phyloP scores from a whole-genome alignment of 1,140 invertebrate genomes.

The Cryptotermes secundus region DNA sequence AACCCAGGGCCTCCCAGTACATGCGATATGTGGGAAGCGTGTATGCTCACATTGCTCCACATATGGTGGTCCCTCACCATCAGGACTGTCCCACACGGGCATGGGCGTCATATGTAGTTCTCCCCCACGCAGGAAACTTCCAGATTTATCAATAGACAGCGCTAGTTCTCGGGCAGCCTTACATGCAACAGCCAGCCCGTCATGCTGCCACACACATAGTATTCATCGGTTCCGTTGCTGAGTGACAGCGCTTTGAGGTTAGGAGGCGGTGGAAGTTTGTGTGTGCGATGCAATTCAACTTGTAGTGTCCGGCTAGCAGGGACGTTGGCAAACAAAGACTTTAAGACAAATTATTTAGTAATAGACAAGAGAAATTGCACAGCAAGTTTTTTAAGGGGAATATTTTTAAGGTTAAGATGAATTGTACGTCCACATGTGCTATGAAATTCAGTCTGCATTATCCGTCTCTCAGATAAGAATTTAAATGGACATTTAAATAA shows the following conservation, averaged over 20 bases:
- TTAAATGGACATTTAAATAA: too few relatives aligned
- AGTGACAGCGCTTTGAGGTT: neutral
- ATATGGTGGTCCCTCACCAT: neutral
- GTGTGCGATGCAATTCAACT: neutral
- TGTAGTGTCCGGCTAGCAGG: too few relatives aligned
- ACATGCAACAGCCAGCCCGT: neutral
- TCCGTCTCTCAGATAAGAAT: too few relatives aligned
- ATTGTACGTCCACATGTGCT: too few relatives aligned
- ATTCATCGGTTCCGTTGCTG: too few relatives aligned
- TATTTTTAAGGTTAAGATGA: too few relatives aligned
- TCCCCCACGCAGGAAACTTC: slow-evolving; percentile 1
- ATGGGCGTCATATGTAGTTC: neutral
- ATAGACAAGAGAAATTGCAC: too few relatives aligned
- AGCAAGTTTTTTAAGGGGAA: too few relatives aligned
- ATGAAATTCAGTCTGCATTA: too few relatives aligned
- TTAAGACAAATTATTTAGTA: too few relatives aligned
- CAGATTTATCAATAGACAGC: neutral
- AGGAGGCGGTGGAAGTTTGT: neutral
- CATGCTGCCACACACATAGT: neutral
- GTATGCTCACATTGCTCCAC: neutral
- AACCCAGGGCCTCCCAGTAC: neutral
- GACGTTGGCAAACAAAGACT: too few relatives aligned
- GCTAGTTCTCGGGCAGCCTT: neutral
- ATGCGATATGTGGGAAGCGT: neutral
- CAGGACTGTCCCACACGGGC: neutral